phyloP scores from a whole-genome alignment of 1,140 invertebrate species.

The Rhagoletis zephyria region DNA sequence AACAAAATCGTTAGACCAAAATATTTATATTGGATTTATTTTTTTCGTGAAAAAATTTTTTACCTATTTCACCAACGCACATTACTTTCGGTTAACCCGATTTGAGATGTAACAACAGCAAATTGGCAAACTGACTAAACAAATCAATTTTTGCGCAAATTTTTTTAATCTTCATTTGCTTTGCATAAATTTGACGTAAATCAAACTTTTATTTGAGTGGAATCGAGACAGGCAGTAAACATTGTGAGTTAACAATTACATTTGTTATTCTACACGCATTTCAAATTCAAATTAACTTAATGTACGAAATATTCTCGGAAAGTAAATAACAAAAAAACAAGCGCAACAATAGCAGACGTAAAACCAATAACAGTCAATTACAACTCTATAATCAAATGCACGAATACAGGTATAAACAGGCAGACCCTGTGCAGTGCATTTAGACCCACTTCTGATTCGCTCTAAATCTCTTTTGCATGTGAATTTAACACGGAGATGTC shows the following conservation, averaged over 20 bases:
- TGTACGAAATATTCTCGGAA: conserved; percentile 21
- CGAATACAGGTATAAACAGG: neutral
- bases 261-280: conserved; percentile 29
- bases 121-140: no score
- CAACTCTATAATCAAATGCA: neutral
- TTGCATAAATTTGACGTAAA: conserved; percentile 5
- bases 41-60: no score
- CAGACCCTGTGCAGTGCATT: no score
- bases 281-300: conserved; percentile 50
- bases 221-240: neutral
- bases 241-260: conserved; percentile 2
- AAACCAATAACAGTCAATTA: conserved; percentile 23
- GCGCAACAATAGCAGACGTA: neutral
- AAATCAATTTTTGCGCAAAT: no score
- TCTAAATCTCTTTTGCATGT: no score
- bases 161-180: neutral
- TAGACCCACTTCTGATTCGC: no score
- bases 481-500: no score
- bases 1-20: no score
- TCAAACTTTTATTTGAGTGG: neutral
- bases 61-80: no score
- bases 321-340: neutral
- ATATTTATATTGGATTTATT: no score
- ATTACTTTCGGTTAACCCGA: no score
- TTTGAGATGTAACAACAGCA: no score